Evolutionary conservation across 2,797 vertebrate genomes (phyloP).

Genomic region (Dicrostonyx torquatus): DNA sequence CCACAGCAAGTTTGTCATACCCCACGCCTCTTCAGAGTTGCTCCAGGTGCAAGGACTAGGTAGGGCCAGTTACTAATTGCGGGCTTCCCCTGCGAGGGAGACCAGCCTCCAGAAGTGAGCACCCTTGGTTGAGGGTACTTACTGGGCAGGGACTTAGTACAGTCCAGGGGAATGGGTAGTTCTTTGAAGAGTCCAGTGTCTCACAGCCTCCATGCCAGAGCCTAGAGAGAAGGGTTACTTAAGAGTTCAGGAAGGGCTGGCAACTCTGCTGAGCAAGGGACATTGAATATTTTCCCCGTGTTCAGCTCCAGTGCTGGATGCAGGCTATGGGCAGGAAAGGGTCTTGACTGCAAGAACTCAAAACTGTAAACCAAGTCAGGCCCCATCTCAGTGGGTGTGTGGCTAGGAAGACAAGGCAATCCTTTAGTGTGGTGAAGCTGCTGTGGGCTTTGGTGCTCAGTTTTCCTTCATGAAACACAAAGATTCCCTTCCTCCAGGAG

Average conservation of each 20-base stretch:
- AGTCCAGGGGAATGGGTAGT: background rate
- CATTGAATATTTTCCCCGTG: background rate
- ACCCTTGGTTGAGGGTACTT: background rate
- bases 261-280: background rate
- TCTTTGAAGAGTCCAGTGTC: background rate
- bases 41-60: background rate
- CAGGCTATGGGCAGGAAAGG: background rate
- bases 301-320: background rate
- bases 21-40: accelerated
- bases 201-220: background rate
- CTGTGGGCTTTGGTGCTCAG: background rate
- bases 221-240: background rate
- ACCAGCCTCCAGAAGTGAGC: background rate
- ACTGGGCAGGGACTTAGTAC: background rate
- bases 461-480: background rate
- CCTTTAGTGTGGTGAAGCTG: background rate
- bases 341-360: background rate
- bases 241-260: background rate
- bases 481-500: background rate
- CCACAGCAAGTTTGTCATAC: background rate
- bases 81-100: background rate
- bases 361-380: background rate
- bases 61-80: background rate
- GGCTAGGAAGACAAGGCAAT: background rate
- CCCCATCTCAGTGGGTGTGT: background rate